Evolutionary conservation across 2,113 vertebrate genomes (phyloP).

Genomic region (Triplophysa dalaica): DNA sequence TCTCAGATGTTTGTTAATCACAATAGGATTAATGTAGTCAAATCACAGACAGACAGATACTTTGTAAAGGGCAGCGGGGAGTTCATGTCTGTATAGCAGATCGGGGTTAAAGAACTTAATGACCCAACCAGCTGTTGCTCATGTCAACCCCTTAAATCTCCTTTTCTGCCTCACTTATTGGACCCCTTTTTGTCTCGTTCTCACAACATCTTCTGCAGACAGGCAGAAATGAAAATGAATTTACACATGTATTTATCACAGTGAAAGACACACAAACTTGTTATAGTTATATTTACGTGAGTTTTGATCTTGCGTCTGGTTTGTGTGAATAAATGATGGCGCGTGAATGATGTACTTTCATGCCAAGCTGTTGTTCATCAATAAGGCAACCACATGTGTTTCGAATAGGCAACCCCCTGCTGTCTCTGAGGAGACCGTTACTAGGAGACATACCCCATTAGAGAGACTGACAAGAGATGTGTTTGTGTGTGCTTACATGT

Average conservation of each 20-base stretch:
- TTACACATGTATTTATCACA: constrained; percentile 7
- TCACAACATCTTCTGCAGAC: constrained; percentile 25
- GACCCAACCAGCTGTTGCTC: constrained; percentile 72
- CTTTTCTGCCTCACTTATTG: constrained; percentile 26
- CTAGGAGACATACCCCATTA: constrained; percentile 29
- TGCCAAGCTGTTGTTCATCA: constrained; percentile 52
- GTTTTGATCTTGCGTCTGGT: constrained; percentile 39
- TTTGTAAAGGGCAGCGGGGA: constrained; percentile 38
- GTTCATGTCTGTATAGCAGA: constrained; percentile 52
- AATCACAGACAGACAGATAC: constrained; percentile 22
- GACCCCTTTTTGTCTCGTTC: constrained; percentile 4
- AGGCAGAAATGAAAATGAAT: constrained; percentile 12
- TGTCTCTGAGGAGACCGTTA: constrained; percentile 57
- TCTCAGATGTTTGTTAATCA: neutral
- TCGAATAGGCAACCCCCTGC: constrained; percentile 51
- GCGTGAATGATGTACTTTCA: constrained; percentile 36
- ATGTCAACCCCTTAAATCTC: constrained; percentile 55
- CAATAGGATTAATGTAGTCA: neutral
- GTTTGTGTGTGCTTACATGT: constrained; percentile 14
- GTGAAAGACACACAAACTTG: neutral
- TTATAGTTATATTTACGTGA: constrained; percentile 12
- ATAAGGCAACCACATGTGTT: constrained; percentile 61
- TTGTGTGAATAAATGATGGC: constrained; percentile 37
- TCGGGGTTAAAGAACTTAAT: constrained; percentile 64
- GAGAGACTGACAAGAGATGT: constrained; percentile 4